Evolutionary conservation across 37 sponge, comb jelly and placozoan species (phyloP), one percentile per base, ranked within the genome.

Genomic region (Theonella swinhoei): DNA sequence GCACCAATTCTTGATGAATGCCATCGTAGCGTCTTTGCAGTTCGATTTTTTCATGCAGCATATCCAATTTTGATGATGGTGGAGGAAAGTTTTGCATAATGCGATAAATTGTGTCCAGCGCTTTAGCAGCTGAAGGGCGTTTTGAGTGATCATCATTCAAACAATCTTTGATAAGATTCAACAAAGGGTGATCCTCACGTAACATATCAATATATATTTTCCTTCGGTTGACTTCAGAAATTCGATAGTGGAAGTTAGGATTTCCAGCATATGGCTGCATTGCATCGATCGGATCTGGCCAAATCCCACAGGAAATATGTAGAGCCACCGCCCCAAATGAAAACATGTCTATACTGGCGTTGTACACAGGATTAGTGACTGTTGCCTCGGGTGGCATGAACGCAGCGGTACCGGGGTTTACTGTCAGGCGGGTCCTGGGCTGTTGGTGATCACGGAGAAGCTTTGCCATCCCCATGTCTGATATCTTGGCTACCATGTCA

Each of bases 331-430:
- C 80, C 36, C 90, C 90, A 65, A 68, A 84, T 28, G 90, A 89
- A 60, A 89, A 89, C 62, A 43, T 70, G 64, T 89, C 90, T 9
- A 84, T 67, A 33, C 63, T 89, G 19, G 79, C 62, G 37, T 72
- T 70, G 40, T 83, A 89, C 3, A 29, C 68, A 1, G 85, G 90
- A n/a, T 76, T 33, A 0, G 74, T 40, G 4, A 62, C 64, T 29
- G 84, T 64, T 23, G 76, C 75, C 42, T 89, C 90, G 25, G 90
- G 90, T 40, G 90, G 90, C 90, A 89, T 84, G 90, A 84, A 89
- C 60, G 66, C 63, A 1, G 75, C 25, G 4, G 72, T 73, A 41
- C 90, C 90, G 7, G 90, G 90, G 38, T 74, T 74, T 3, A 67
- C 65, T 1, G 90, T 84, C 73, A 83, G 78, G 29, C 80, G 58